phyloP scores from a whole-genome alignment of 2,113 vertebrate species.

The Phrynosoma platyrhinos region DNA sequence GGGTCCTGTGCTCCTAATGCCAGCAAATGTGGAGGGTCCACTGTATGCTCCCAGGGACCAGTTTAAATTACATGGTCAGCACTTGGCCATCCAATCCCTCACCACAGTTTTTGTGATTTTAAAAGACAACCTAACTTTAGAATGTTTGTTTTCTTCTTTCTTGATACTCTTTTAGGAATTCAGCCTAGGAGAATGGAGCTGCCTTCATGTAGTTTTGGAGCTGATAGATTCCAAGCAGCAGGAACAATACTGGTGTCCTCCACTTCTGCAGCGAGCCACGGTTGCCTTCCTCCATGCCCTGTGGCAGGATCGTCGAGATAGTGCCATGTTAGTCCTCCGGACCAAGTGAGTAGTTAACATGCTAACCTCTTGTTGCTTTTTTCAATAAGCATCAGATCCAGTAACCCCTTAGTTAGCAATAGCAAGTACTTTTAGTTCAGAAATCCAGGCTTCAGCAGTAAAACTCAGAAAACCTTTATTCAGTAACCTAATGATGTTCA shows the following conservation, averaged over 20 bases:
- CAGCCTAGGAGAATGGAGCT: constrained; percentile 93
- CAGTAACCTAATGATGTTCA: too few species aligned
- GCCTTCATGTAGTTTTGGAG: constrained; percentile 92
- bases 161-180: constrained; percentile 83
- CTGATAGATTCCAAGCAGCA: constrained; percentile 91
- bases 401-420: too few species aligned
- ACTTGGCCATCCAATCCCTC: background rate
- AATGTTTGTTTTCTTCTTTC: background rate
- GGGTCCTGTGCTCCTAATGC: too few species aligned
- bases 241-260: constrained; percentile 93
- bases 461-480: too few species aligned
- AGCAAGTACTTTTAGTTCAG: too few species aligned
- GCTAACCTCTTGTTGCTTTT: too few species aligned
- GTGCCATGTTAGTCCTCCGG: constrained; percentile 93
- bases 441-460: too few species aligned
- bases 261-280: constrained; percentile 90
- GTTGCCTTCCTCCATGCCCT: constrained; percentile 94
- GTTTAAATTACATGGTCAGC: background rate
- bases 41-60: background rate
- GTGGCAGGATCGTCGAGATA: constrained; percentile 97
- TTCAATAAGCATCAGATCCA: too few species aligned
- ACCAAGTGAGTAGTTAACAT: constrained; percentile 83
- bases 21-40: too few species aligned
- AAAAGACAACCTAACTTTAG: too few species aligned
- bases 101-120: background rate